These are phyloP conservation scores for Tapera naevia DNA, from an alignment of 2,797 vertebrate genomes.

Conservation along the genomic window DNA sequence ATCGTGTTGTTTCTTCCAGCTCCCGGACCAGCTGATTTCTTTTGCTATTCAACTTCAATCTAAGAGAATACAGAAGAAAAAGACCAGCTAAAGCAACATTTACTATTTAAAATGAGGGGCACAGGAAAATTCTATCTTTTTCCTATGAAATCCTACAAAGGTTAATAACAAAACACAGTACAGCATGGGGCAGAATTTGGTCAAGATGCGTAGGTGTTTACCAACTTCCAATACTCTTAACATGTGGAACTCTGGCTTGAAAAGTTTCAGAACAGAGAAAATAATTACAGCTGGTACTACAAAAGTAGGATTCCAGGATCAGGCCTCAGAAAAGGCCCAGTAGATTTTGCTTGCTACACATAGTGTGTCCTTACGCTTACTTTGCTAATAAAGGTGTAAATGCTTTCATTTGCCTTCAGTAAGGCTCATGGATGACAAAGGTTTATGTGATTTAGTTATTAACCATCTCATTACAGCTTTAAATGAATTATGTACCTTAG, in stretches of 20 bases:
- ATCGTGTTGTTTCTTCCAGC: conserved; percentile 90
- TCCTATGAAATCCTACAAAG: neutral
- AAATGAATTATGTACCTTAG: neutral
- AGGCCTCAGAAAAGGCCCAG: neutral
- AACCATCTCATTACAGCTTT: neutral
- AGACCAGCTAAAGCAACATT: neutral
- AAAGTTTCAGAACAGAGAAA: neutral
- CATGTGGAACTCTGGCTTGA: neutral
- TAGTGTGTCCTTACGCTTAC: neutral
- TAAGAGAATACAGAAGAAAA: conserved; percentile 50
- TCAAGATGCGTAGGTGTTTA: neutral
- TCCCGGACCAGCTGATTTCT: conserved; percentile 92
- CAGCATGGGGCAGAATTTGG: neutral
- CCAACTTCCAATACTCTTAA: neutral
- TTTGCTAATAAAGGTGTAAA: neutral
- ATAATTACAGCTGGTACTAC: neutral
- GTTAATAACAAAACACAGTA: neutral
- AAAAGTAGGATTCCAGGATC: neutral
- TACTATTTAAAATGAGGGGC: neutral
- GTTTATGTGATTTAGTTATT: neutral
- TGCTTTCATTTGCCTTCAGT: neutral
- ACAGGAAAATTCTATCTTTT: neutral
- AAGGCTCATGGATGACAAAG: neutral
- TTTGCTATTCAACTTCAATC: conserved; percentile 89
- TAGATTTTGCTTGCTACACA: neutral